Conservation (phyloP, 2,113 vertebrate species). For the Anoura caudifer region DNA sequence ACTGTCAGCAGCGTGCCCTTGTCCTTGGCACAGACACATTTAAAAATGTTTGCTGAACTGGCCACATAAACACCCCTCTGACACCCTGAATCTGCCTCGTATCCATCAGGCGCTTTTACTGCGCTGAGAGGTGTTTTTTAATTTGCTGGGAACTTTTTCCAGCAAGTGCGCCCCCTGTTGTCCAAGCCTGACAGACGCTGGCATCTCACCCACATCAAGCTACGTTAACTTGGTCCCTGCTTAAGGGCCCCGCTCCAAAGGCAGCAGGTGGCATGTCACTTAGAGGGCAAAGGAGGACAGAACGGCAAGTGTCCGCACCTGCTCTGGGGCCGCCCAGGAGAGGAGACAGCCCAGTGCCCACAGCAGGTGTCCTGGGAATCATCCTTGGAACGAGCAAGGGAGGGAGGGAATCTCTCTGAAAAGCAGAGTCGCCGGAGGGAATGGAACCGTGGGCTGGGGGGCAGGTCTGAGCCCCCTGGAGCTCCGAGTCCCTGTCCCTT, state of each 20-base stretch:
- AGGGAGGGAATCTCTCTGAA: not conserved
- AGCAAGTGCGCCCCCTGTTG: rapidly evolving
- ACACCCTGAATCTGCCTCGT: not conserved
- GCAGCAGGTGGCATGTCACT: not conserved
- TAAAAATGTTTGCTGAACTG: not conserved
- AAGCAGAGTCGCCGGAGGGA: too few relatives aligned
- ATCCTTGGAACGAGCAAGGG: not conserved
- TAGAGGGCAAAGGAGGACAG: not conserved
- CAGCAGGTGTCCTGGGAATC: not conserved
- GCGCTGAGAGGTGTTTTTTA: not conserved
- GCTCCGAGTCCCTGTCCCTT: not conserved
- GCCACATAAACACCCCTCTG: rapidly evolving
- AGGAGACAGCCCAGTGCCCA: too few relatives aligned
- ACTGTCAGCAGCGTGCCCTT: not conserved
- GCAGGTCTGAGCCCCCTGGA: not conserved
- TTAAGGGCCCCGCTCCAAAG: not conserved
- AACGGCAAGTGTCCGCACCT: not conserved
- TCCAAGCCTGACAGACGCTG: rapidly evolving
- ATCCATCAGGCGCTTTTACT: not conserved
- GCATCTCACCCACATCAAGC: rapidly evolving
- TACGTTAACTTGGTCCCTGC: not conserved
- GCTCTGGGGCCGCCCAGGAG: not conserved
- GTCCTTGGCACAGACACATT: not conserved
- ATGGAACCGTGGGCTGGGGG: not conserved
- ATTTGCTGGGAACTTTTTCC: not conserved